Evolutionary conservation across 2,888 invertebrate genomes (phyloP), one percentile per base, ranked within the genome.

Genomic region (Zygaena filipendulae): DNA sequence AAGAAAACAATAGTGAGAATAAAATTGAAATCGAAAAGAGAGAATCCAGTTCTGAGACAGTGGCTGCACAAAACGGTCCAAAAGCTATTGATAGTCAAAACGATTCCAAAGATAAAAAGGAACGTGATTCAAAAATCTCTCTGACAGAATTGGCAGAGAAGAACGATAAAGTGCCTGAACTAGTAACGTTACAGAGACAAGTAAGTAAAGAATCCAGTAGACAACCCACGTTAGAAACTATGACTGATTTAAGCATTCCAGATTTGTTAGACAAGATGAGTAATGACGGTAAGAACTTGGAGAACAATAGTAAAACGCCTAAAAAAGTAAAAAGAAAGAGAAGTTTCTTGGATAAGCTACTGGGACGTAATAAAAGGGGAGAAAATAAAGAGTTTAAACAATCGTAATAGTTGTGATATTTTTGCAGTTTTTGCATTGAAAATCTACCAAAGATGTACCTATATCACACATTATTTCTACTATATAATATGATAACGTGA

Each of bases 271-370:
- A 74, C 29, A 75, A 74, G 44, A 77, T 79, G 52, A 64, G 59
- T 20, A 49, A 42, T 3, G 74, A 79, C 32, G 72, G 52, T 9
- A 69, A 74, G 5, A 55, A 52, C 32, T 43, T 67, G 38, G 71
- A 71, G 40, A 60, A 46, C 29, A 53, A 62, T 31, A 58, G 50
- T 30, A 61, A 56, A 32, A 52, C 49, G 23, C 48, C 51, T 11
- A 74, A 63, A 38, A 79, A 77, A 47, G 66, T 79, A 4, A 79
- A 79, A 45, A 57, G 75, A 49, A 79, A 75, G 66, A 55, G 77
- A 36, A 79, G 77, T 59, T 77, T 79, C 47, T 41, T 79, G 31
- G 77, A 79, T 42, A 79, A 79, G 50, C 59, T 79, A 23, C 51
- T 79, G 38, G 75, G 77, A 30, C 66, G 77, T 38, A 79, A 79